Percentiles rank a stretch among this genome's conserved stretches.
phyloP scores from a whole-genome alignment of 2,888 invertebrate genomes.

The Thera britannica region DNA sequence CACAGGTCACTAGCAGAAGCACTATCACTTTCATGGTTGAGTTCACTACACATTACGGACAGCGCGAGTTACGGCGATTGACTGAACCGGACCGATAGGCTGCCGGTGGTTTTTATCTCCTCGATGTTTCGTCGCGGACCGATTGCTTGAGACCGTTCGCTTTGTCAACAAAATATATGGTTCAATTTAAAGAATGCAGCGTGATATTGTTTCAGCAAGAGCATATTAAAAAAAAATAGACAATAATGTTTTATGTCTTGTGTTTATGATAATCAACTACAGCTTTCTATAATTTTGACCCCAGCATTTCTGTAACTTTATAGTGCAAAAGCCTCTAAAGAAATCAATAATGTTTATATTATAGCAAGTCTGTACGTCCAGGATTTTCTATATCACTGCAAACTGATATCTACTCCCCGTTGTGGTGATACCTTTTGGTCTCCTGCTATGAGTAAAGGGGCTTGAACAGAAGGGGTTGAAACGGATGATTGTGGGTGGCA shows the following conservation, averaged over 20 bases:
- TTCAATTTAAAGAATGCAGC: constrained; percentile 47
- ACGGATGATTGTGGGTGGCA: too few species aligned
- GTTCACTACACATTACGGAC: constrained; percentile 70
- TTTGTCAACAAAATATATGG: constrained; percentile 57
- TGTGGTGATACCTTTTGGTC: too few species aligned
- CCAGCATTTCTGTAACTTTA: too few species aligned
- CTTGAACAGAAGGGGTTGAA: too few species aligned
- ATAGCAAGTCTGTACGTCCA: too few species aligned
- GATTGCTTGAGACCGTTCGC: constrained; percentile 73
- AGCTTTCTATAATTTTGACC: too few species aligned
- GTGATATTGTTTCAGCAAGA: constrained; percentile 14
- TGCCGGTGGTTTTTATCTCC: constrained; percentile 78
- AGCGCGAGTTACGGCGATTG: constrained; percentile 65
- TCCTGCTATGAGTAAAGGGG: too few species aligned
- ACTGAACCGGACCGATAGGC: constrained; percentile 74
- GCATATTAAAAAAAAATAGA: neutral
- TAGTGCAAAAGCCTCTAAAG: too few species aligned
- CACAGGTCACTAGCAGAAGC: constrained; percentile 64
- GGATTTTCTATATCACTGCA: too few species aligned
- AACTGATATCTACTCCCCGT: too few species aligned
- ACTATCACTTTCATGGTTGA: constrained; percentile 50
- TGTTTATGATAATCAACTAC: too few species aligned
- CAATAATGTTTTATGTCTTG: neutral
- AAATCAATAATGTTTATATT: too few species aligned
- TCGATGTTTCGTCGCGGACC: constrained; percentile 77